These are phyloP conservation scores for Arctocebus calabarensis DNA, from an alignment of 2,797 vertebrate genomes.

Conservation along the genomic window DNA sequence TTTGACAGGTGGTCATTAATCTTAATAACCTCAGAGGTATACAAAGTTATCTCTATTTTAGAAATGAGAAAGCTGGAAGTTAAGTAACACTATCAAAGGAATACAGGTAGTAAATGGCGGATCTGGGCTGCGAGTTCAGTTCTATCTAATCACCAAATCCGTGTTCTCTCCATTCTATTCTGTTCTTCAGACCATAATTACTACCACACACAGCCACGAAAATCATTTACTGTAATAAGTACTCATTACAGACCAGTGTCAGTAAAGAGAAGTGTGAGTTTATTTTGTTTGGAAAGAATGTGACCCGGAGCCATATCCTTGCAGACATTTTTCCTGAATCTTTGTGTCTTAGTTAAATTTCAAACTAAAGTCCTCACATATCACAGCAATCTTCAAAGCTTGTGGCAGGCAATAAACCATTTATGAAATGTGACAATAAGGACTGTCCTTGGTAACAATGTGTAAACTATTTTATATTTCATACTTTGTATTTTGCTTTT, in stretches of 20 bases:
- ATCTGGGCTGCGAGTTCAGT: neutral
- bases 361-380: neutral
- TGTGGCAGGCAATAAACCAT: neutral
- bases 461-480: neutral
- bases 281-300: neutral
- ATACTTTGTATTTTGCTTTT: constrained; percentile 25
- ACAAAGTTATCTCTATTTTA: neutral
- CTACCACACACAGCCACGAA: neutral
- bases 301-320: neutral
- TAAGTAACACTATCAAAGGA: neutral
- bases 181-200: neutral
- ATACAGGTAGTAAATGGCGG: neutral
- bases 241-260: neutral
- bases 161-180: neutral
- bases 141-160: neutral
- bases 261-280: neutral
- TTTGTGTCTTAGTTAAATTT: neutral
- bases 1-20: neutral
- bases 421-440: neutral
- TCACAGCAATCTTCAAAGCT: neutral
- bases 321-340: neutral
- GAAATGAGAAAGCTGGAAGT: constrained; percentile 2
- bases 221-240: neutral
- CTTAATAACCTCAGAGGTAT: neutral
- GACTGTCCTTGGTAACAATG: neutral